Conservation (phyloP, 2,113 vertebrate genomes). For the Myanophis thanlyinensis region DNA sequence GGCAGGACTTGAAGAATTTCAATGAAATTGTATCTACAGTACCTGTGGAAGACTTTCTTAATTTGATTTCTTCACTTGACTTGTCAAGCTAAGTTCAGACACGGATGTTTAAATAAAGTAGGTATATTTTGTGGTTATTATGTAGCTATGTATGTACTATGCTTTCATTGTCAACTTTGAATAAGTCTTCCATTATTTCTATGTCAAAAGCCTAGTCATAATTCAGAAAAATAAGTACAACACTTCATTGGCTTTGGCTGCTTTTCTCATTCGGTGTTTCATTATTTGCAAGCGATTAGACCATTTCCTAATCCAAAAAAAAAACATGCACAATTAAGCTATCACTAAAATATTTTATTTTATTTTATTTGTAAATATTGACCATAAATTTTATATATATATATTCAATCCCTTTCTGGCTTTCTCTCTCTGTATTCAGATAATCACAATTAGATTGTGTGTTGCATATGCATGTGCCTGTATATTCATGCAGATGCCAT, state of each 20-base stretch:
- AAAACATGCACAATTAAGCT: constrained; percentile 31
- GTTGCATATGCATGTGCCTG: not conserved
- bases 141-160: constrained; percentile 26
- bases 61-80: constrained; percentile 47
- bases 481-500: not conserved
- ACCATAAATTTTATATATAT: constrained; percentile 35
- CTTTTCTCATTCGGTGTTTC: constrained; percentile 37
- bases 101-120: constrained; percentile 33
- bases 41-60: constrained; percentile 35
- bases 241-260: constrained; percentile 49
- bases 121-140: constrained; percentile 36
- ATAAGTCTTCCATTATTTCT: constrained; percentile 48
- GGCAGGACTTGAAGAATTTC: constrained; percentile 40
- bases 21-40: constrained; percentile 10
- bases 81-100: constrained; percentile 44
- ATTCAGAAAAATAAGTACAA: constrained; percentile 52
- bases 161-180: constrained; percentile 49
- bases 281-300: constrained; percentile 51
- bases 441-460: not conserved
- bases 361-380: constrained; percentile 29
- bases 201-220: constrained; percentile 43
- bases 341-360: constrained; percentile 44
- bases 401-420: constrained; percentile 16
- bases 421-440: not conserved
- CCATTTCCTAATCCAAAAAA: constrained; percentile 53